Evolutionary conservation across 2,113 vertebrate genomes (phyloP).

Genomic region (Amphiprion ocellaris): DNA sequence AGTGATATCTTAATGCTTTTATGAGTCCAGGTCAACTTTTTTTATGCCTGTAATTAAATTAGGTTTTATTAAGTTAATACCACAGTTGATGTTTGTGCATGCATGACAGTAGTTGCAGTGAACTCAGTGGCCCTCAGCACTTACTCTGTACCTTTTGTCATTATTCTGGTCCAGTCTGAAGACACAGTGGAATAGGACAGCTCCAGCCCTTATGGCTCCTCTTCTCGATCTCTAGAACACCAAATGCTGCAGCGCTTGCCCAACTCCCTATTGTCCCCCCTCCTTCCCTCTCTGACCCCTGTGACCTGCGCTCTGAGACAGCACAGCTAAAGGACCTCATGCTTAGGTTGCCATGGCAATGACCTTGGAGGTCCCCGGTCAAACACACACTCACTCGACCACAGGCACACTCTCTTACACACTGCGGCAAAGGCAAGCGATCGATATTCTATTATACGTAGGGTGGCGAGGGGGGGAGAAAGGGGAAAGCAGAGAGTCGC

Average conservation of each 20-base stretch:
- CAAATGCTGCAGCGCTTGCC: conserved; percentile 54
- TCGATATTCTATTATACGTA: conserved; percentile 88
- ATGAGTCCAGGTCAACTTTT: too few relatives aligned
- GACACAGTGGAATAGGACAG: conserved; percentile 46
- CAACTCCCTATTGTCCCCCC: conserved; percentile 60
- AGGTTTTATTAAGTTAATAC: neutral
- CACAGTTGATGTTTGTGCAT: conserved; percentile 13
- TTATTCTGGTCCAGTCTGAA: conserved; percentile 60
- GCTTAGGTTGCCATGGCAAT: conserved; percentile 83
- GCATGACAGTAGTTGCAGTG: conserved; percentile 1
- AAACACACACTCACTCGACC: conserved; percentile 53
- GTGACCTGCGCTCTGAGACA: conserved; percentile 78
- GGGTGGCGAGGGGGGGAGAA: conserved; percentile 61
- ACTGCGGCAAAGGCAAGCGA: conserved; percentile 83
- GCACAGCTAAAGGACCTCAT: conserved; percentile 71
- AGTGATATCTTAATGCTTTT: neutral
- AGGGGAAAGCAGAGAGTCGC: conserved; percentile 55
- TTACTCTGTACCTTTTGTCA: conserved; percentile 44
- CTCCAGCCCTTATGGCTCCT: conserved; percentile 42
- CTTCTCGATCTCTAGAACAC: conserved; percentile 37
- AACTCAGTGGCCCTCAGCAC: conserved; percentile 30
- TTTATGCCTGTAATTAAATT: neutral
- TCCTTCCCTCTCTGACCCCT: conserved; percentile 66
- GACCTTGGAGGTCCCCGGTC: conserved; percentile 83
- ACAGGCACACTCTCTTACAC: conserved; percentile 72